Conservation (phyloP, 2,797 vertebrate species). For the Ataeniobius toweri region DNA sequence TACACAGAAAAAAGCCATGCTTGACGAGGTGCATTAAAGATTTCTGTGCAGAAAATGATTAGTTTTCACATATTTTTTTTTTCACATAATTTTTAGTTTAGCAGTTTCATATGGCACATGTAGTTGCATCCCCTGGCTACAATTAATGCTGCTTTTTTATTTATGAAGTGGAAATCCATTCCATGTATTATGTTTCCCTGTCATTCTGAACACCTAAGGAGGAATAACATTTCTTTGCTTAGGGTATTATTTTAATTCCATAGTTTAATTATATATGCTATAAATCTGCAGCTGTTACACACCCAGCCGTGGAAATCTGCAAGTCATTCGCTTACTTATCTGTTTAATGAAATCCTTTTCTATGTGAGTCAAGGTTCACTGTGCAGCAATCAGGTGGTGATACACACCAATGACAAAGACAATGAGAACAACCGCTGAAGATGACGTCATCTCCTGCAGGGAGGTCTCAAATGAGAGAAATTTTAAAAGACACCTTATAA, state of each 20-base stretch:
- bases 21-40: constrained; percentile 12
- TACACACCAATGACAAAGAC: constrained; percentile 24
- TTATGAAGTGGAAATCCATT: constrained; percentile 19
- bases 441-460: constrained; percentile 2
- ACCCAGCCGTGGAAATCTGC: constrained; percentile 26
- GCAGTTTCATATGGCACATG: constrained; percentile 21
- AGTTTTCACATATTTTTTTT: constrained; percentile 8
- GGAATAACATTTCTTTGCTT: constrained; percentile 29
- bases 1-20: constrained; percentile 12
- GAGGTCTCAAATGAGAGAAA: neutral
- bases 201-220: constrained; percentile 40
- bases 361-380: constrained; percentile 37
- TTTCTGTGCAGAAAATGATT: constrained; percentile 28
- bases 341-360: constrained; percentile 47
- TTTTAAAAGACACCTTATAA: neutral
- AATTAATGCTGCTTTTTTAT: constrained; percentile 45
- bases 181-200: constrained; percentile 17
- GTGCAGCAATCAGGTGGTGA: constrained; percentile 32
- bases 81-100: constrained; percentile 26
- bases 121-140: constrained; percentile 31
- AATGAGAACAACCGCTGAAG: constrained; percentile 28
- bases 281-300: constrained; percentile 31
- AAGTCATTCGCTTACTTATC: constrained; percentile 37
- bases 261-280: constrained; percentile 54
- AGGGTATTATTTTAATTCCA: constrained; percentile 48